Conservation (phyloP, 1,140 invertebrate genomes). For the Lordiphosa stackelbergi region DNA sequence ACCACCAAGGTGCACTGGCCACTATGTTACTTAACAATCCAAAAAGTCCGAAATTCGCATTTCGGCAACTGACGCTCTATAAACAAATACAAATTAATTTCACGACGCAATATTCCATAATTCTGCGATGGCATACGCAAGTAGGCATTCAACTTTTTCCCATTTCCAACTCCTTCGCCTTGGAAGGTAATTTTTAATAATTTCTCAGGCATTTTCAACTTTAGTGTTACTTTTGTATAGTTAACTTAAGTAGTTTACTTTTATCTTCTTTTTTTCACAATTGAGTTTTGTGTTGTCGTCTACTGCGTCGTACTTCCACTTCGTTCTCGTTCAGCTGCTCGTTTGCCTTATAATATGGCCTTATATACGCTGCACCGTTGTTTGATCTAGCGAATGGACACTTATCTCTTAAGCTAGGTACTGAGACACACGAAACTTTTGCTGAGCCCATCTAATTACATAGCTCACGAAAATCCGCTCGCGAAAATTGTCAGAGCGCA, state of each 20-base stretch:
- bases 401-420: too few relatives aligned
- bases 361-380: background rate
- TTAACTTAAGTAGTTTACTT: conserved; percentile 1
- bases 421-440: too few relatives aligned
- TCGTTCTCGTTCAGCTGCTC: conserved; percentile 9
- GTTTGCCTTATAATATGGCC: background rate
- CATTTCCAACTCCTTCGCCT: conserved; percentile 11
- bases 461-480: too few relatives aligned
- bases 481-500: too few relatives aligned
- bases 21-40: conserved; percentile 79
- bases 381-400: too few relatives aligned
- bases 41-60: conserved; percentile 46
- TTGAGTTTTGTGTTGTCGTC: conserved; percentile 3
- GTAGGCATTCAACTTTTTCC: conserved; percentile 58
- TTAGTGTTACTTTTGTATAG: background rate
- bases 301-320: conserved; percentile 5
- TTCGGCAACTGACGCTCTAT: conserved; percentile 33
- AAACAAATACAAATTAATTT: conserved; percentile 55
- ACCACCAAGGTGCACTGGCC: conserved; percentile 92
- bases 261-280: conserved; percentile 5
- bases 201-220: conserved; percentile 51
- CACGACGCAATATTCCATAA: conserved; percentile 34
- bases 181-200: conserved; percentile 68
- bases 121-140: conserved; percentile 44
- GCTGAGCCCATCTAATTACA: too few relatives aligned